Percentiles rank a stretch among this genome's conserved stretches.
These are phyloP conservation scores for Bellardia bayeri DNA, from an alignment of 2,888 invertebrate genomes.

Conservation along the genomic window DNA sequence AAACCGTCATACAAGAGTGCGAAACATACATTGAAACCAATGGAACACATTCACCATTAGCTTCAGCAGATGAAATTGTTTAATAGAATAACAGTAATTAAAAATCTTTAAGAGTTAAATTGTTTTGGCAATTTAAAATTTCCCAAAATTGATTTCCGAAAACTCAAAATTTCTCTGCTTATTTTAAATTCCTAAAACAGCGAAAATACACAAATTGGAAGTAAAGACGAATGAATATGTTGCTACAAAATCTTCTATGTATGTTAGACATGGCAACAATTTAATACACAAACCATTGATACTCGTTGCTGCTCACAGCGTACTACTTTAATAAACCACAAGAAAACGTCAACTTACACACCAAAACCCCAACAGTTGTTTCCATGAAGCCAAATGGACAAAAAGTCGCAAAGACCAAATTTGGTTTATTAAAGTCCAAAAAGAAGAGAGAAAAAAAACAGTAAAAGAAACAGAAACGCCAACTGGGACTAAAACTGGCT, in stretches of 20 bases:
- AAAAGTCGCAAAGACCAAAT: background rate
- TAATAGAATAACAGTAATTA: too few relatives aligned
- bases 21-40: too few relatives aligned
- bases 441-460: background rate
- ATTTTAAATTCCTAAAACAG: too few relatives aligned
- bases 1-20: too few relatives aligned
- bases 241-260: background rate
- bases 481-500: slow-evolving; percentile 21
- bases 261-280: background rate
- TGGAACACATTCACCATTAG: too few relatives aligned
- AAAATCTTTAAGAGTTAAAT: too few relatives aligned
- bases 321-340: slow-evolving; percentile 17
- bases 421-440: slow-evolving; percentile 27
- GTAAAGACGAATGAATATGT: too few relatives aligned
- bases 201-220: too few relatives aligned
- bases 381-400: background rate
- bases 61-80: too few relatives aligned
- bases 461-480: background rate
- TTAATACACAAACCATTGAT: background rate
- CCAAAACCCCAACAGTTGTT: slow-evolving; percentile 7
- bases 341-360: slow-evolving; percentile 8
- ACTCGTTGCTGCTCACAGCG: background rate
- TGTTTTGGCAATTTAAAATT: too few relatives aligned
- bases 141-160: too few relatives aligned
- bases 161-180: too few relatives aligned